Percentiles rank a stretch among this genome's conserved stretches.
Conservation (phyloP, 2,888 invertebrate genomes). For the Blastobasis lacticolella region DNA sequence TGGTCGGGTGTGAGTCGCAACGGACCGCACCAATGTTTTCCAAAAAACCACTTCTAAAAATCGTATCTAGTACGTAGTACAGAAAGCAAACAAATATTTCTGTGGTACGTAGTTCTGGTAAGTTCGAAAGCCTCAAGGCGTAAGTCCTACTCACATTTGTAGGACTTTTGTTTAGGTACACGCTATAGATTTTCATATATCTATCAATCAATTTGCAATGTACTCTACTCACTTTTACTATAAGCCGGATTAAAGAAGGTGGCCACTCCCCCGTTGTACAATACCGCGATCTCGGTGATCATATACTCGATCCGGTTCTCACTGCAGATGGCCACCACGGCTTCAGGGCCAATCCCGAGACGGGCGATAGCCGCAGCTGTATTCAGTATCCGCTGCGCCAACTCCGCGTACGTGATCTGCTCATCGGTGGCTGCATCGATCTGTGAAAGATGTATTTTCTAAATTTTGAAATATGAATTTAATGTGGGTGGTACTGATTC, state of each 20-base stretch:
- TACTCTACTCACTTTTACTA: constrained; percentile 26
- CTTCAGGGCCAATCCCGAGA: constrained; percentile 28
- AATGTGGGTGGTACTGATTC: too few species aligned
- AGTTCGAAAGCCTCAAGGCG: neutral
- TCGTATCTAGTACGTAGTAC: neutral
- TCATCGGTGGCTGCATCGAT: constrained; percentile 33
- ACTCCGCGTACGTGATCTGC: constrained; percentile 26
- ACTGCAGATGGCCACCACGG: constrained; percentile 37
- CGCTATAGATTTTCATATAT: neutral
- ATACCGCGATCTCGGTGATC: constrained; percentile 26
- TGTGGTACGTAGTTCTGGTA: too few species aligned
- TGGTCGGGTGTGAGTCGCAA: neutral
- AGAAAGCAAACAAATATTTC: too few species aligned
- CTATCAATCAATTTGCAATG: constrained; percentile 1
- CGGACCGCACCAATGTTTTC: neutral
- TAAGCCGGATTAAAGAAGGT: constrained; percentile 38
- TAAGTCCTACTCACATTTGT: neutral
- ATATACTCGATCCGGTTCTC: constrained; percentile 40
- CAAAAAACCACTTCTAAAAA: neutral
- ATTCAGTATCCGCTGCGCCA: constrained; percentile 34
- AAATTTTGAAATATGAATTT: too few species aligned
- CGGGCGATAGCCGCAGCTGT: constrained; percentile 24
- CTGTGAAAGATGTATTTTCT: constrained; percentile 14
- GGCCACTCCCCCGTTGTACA: constrained; percentile 31
- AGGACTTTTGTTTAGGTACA: neutral